Base-by-base conservation (phyloP, 2,888 invertebrate genomes). In the Abrostola tripartita region DNA sequence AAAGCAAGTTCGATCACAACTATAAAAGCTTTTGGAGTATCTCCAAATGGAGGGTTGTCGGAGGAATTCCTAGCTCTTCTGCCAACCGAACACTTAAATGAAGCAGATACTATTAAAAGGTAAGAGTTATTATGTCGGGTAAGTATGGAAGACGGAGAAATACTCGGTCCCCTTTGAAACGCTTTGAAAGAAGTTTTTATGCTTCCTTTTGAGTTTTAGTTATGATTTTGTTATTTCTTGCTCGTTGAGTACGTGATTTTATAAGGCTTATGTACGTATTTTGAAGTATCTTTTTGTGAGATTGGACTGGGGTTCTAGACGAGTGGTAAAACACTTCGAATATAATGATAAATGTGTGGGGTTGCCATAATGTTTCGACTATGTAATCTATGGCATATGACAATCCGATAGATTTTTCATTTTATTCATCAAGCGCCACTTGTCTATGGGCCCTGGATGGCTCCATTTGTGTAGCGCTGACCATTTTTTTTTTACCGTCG, bases 21-120 rank as follows among this genome's bases (percentile, higher is more conserved):
- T 90, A 90, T 91, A 90, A 92, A 90, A 89, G 86, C 85, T 81
- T 83, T 92, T 92, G 93, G 92, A 91, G 78, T 84, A 81, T 73
- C 87, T 93, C 93, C 92, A 93, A 92, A 90, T 90, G 88, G 86
- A 85, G 66, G 68, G 64, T 61, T 61, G 69, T 74, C 61, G 69
- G 73, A 70, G 76, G 64, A 76, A 79, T 79, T 81, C 53, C 52
- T 57, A 65, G 72, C 71, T 72, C 71, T 67, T 61, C 58, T 59
- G 66, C 64, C 69, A 75, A 64, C 70, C 64, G 77, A 81, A 75
- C 81, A 77, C 79, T 83, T 82, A 80, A 85, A 81, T 77, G 76
- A 75, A 83, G 76, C 83, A 81, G 81, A 83, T 80, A 82, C 82
- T 85, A 73, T 84, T 85, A 85, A 85, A 86, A 87, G 85, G 84